Conservation (phyloP, 2,113 vertebrate species). For the Ailuropoda melanoleuca region DNA sequence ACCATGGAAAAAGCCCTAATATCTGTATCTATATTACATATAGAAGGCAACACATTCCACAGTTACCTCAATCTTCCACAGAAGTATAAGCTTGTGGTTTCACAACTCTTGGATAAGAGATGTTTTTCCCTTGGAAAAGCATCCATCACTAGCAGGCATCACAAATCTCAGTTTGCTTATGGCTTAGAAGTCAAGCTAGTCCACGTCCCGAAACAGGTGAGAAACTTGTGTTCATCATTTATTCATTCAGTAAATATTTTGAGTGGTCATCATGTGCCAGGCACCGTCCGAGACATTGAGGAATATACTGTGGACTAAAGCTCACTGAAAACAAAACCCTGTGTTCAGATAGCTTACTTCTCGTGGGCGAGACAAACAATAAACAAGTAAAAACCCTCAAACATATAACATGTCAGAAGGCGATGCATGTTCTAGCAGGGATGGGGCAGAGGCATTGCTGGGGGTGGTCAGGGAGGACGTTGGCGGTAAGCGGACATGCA, state of each 20-base stretch:
- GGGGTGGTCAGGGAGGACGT: not conserved
- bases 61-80: not conserved
- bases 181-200: not conserved
- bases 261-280: not conserved
- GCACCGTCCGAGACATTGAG: not conserved
- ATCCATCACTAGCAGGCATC: not conserved
- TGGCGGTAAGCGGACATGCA: not conserved
- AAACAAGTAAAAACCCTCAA: not conserved
- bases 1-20: not conserved
- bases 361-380: not conserved
- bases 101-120: not conserved
- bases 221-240: not conserved
- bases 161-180: not conserved
- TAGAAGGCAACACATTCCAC: not conserved
- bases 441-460: not conserved
- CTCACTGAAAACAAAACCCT: not conserved
- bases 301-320: not conserved
- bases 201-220: not conserved
- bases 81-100: not conserved
- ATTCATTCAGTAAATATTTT: not conserved
- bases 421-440: not conserved
- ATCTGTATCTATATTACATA: not conserved
- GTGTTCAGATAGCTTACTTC: not conserved
- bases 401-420: not conserved
- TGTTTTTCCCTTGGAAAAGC: not conserved